These are phyloP conservation scores for Atrina japonica DNA, from an alignment of 2,888 invertebrate genomes.

Conservation along the genomic window DNA sequence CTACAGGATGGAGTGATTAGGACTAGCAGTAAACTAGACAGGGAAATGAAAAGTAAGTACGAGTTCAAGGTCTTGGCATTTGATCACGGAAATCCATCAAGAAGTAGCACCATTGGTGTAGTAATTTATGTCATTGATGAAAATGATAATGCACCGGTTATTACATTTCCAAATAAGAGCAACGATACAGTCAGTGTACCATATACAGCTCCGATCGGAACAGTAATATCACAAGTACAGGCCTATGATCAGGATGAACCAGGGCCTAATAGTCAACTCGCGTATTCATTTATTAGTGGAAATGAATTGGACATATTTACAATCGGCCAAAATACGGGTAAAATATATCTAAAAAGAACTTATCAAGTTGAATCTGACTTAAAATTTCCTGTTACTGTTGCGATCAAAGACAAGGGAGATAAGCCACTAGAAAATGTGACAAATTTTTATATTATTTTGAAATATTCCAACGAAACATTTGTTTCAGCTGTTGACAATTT, in stretches of 20 bases:
- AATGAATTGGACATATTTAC: conserved; percentile 70
- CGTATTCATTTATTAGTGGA: conserved; percentile 66
- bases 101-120: conserved; percentile 49
- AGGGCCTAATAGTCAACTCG: conserved; percentile 66
- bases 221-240: conserved; percentile 60
- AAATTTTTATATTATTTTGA: conserved; percentile 30
- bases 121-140: conserved; percentile 64
- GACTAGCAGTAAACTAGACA: conserved; percentile 50
- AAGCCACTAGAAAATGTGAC: conserved; percentile 14
- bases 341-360: conserved; percentile 54
- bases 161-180: conserved; percentile 65
- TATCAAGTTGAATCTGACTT: conserved; percentile 47
- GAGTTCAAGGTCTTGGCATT: conserved; percentile 53
- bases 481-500: conserved; percentile 29
- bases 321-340: conserved; percentile 62
- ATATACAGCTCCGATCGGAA: conserved; percentile 55
- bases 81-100: conserved; percentile 50
- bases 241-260: conserved; percentile 70
- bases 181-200: conserved; percentile 64
- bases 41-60: conserved; percentile 51
- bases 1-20: conserved; percentile 51
- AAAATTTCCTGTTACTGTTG: conserved; percentile 35
- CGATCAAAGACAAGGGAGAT: conserved; percentile 25
- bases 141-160: conserved; percentile 75
- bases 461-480: conserved; percentile 45